Conservation (phyloP, 2,113 vertebrate species). For the Syrmaticus mikado region DNA sequence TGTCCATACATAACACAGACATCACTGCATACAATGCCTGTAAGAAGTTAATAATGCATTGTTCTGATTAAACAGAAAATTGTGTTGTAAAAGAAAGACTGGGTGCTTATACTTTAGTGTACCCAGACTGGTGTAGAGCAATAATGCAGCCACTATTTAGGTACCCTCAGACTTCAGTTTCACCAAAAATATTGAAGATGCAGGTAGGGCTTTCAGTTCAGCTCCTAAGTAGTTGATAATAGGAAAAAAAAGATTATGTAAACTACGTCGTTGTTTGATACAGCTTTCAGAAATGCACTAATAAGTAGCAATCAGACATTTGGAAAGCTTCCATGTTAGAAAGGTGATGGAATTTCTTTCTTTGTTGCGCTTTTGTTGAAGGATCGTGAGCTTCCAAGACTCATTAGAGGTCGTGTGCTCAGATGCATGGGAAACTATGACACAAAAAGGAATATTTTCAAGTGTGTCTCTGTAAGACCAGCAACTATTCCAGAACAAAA, state of each 20-base stretch:
- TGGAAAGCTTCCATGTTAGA: background rate
- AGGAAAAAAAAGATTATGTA: background rate
- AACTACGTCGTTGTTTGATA: background rate
- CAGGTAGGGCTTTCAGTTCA: background rate
- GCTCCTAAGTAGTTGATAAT: background rate
- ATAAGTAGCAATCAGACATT: background rate
- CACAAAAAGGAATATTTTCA: slow-evolving; percentile 82
- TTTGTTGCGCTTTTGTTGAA: slow-evolving; percentile 68
- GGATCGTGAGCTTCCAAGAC: slow-evolving; percentile 91
- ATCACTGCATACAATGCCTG: background rate
- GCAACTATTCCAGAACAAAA: slow-evolving; percentile 86
- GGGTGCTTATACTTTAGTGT: background rate
- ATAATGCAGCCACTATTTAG: background rate
- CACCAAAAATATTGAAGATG: background rate
- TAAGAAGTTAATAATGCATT: background rate
- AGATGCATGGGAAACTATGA: slow-evolving; percentile 94
- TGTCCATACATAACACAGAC: background rate
- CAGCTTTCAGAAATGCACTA: background rate
- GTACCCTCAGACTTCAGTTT: background rate
- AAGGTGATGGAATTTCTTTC: background rate
- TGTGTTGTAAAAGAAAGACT: background rate
- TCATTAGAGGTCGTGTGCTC: slow-evolving; percentile 91
- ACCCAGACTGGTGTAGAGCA: background rate
- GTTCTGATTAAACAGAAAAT: background rate
- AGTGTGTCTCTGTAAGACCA: slow-evolving; percentile 89